phyloP scores from a whole-genome alignment of 2,797 vertebrate species.

The Pteropus rufus region DNA sequence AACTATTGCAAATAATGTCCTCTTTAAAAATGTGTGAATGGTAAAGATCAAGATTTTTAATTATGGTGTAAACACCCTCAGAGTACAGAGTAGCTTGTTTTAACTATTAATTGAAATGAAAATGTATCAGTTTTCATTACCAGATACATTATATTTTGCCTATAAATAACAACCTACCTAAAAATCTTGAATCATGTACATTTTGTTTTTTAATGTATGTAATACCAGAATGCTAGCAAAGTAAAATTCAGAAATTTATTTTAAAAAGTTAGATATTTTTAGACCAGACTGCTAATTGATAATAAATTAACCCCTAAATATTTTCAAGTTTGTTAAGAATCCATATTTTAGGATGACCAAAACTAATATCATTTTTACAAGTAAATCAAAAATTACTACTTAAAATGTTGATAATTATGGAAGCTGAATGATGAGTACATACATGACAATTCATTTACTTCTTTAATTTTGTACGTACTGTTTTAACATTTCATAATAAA shows the following conservation, averaged over 20 bases:
- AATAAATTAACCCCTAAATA: not conserved
- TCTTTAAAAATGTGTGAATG: not conserved
- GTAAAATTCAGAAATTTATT: not conserved
- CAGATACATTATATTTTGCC: not conserved
- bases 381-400: not conserved
- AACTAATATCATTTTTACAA: not conserved
- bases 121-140: not conserved
- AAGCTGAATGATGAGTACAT: not conserved
- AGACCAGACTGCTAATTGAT: not conserved
- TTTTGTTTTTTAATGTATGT: not conserved
- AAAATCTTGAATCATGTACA: not conserved
- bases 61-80: not conserved
- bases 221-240: not conserved
- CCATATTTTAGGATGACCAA: not conserved
- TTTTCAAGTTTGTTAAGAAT: not conserved
- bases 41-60: not conserved
- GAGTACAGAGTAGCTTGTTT: not conserved
- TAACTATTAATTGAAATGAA: not conserved
- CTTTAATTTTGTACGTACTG: not conserved
- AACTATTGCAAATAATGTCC: not conserved
- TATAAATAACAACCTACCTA: not conserved
- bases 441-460: not conserved
- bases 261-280: not conserved
- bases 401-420: not conserved
- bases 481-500: not conserved